Evolutionary conservation across 2,797 vertebrate species (phyloP).

Genomic region (Malacoraja senta): DNA sequence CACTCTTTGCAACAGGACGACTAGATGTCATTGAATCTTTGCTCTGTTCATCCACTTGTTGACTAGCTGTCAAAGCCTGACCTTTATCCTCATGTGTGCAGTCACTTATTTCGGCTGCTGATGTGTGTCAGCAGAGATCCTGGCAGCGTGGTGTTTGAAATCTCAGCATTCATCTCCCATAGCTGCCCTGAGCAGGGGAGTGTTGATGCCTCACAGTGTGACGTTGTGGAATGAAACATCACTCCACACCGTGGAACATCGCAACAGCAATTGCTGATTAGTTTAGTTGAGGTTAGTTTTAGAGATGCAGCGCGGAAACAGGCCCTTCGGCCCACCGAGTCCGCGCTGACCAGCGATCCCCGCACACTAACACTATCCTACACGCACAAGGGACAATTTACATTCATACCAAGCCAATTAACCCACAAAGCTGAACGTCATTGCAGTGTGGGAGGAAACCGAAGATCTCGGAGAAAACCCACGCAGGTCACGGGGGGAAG

Average conservation of each 20-base stretch:
- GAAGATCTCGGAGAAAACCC: too few species aligned
- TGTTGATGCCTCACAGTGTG: not conserved
- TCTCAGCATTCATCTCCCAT: not conserved
- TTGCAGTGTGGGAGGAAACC: too few species aligned
- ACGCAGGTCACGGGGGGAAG: too few species aligned
- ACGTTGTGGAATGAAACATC: not conserved
- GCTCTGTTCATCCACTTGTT: conserved; percentile 27
- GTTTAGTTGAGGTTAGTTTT: too few species aligned
- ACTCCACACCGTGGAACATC: not conserved
- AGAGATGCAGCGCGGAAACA: too few species aligned
- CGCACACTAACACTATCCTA: too few species aligned
- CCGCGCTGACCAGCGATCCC: too few species aligned
- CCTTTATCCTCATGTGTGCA: conserved; percentile 17
- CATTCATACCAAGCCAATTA: too few species aligned
- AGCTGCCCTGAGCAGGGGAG: not conserved
- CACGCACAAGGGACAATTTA: too few species aligned
- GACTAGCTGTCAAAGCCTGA: conserved; percentile 30
- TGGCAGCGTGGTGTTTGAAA: not conserved
- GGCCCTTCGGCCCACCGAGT: too few species aligned
- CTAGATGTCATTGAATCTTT: conserved; percentile 28
- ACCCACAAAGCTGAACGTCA: too few species aligned
- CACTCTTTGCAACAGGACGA: not conserved
- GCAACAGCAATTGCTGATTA: not conserved
- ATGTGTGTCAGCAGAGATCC: conserved; percentile 22
- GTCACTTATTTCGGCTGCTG: not conserved